Conservation (phyloP, 2,797 vertebrate genomes). For the Pangasius larnaudii region DNA sequence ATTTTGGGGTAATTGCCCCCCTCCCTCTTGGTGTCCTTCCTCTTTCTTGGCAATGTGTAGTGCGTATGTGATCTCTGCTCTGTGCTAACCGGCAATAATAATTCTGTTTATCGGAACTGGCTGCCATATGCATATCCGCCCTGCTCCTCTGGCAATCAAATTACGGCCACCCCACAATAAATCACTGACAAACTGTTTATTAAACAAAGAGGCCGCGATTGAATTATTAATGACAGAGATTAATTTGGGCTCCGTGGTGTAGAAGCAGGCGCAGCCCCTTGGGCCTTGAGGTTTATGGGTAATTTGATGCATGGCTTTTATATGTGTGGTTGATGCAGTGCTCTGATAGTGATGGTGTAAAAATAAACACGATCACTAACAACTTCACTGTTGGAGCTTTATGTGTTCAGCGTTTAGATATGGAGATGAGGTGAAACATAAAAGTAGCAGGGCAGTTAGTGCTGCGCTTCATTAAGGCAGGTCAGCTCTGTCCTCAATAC, state of each 20-base stretch:
- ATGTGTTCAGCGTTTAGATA: conserved; percentile 40
- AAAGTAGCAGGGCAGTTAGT: conserved; percentile 38
- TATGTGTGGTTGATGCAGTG: conserved; percentile 56
- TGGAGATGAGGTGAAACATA: conserved; percentile 33
- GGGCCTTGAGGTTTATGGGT: conserved; percentile 66
- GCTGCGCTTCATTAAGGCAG: conserved; percentile 26
- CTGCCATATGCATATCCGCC: conserved; percentile 66
- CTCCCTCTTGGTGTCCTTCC: conserved; percentile 47
- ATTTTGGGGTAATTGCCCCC: conserved; percentile 63
- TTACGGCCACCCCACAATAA: conserved; percentile 75
- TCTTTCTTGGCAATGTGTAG: conserved; percentile 48
- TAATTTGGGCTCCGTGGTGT: conserved; percentile 86
- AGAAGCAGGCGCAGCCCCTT: conserved; percentile 76
- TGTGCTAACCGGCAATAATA: conserved; percentile 66
- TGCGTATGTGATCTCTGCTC: conserved; percentile 58
- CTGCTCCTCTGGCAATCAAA: conserved; percentile 66
- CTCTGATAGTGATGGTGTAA: conserved; percentile 54
- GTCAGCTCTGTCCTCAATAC: background rate
- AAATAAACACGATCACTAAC: conserved; percentile 58
- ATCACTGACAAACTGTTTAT: conserved; percentile 88
- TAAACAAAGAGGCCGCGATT: conserved; percentile 84
- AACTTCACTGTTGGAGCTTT: conserved; percentile 55
- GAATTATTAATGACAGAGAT: conserved; percentile 88
- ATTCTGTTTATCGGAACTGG: conserved; percentile 67
- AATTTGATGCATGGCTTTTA: conserved; percentile 65